phyloP scores from a whole-genome alignment of 2,888 invertebrate genomes.

The Punctoribates punctum region DNA sequence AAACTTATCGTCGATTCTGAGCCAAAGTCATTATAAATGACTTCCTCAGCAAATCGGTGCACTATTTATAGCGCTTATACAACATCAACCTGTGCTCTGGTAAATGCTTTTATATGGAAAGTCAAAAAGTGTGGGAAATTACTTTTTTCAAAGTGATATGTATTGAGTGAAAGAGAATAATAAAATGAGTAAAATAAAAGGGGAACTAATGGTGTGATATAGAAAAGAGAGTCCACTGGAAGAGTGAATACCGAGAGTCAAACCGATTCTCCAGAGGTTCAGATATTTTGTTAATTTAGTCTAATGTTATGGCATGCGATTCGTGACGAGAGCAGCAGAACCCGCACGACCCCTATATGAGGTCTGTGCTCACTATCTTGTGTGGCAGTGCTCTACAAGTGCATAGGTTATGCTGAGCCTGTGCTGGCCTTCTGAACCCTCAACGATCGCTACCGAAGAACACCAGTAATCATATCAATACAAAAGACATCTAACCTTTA shows the following conservation, averaged over 20 bases:
- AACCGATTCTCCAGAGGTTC: conserved; percentile 19
- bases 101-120: not conserved
- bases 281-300: conserved; percentile 27
- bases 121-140: conserved; percentile 25
- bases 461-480: not conserved
- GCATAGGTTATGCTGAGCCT: not conserved
- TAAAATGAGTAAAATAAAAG: not conserved
- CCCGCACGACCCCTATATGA: conserved; percentile 11
- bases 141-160: conserved; percentile 25
- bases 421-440: not conserved
- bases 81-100: not conserved
- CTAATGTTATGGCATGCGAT: conserved; percentile 25
- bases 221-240: not conserved
- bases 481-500: not conserved
- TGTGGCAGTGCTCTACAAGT: not conserved
- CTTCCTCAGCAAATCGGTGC: conserved; percentile 1
- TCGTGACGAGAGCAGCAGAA: conserved; percentile 4
- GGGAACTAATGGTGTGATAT: not conserved
- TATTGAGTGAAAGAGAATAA: not conserved
- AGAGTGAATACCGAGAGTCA: conserved; percentile 7
- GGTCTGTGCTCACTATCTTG: not conserved
- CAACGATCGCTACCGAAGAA: conserved; percentile 6
- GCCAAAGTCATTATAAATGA: conserved; percentile 1
- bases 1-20: conserved; percentile 1
- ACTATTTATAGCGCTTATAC: conserved; percentile 1